These are phyloP conservation scores for Zaprionus inermis DNA, from an alignment of 1,140 invertebrate species.

Conservation along the genomic window DNA sequence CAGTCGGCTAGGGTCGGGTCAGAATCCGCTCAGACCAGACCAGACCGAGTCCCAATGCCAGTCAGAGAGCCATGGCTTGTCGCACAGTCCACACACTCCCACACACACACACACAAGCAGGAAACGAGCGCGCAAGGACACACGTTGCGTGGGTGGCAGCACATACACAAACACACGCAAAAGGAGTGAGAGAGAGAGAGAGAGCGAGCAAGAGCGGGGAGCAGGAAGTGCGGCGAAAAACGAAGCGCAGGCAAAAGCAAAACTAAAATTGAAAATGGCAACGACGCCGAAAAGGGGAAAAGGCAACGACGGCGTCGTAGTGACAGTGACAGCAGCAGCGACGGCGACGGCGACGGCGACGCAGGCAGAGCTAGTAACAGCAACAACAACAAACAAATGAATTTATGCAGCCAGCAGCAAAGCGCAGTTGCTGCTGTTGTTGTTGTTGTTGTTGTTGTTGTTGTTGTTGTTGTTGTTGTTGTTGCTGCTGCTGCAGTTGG, in stretches of 20 bases:
- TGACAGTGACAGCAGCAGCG: slow-evolving; percentile 54
- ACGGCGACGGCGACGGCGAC: slow-evolving; percentile 41
- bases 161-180: neutral
- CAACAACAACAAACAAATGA: slow-evolving; percentile 67
- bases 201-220: slow-evolving; percentile 22
- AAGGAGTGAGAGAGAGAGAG: slow-evolving; percentile 6
- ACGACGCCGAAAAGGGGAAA: slow-evolving; percentile 51
- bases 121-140: slow-evolving; percentile 76
- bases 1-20: slow-evolving; percentile 19
- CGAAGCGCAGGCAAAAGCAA: slow-evolving; percentile 63
- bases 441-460: slow-evolving; percentile 31
- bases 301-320: slow-evolving; percentile 25
- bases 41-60: slow-evolving; percentile 34
- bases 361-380: slow-evolving; percentile 60
- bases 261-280: slow-evolving; percentile 81
- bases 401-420: slow-evolving; percentile 68
- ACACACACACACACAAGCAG: slow-evolving; percentile 47
- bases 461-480: slow-evolving; percentile 26
- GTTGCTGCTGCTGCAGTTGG: slow-evolving; percentile 32
- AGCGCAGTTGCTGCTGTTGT: slow-evolving; percentile 27
- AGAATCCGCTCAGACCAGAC: slow-evolving; percentile 32
- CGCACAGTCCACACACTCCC: slow-evolving; percentile 34
- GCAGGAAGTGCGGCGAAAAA: slow-evolving; percentile 23
- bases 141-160: slow-evolving; percentile 60
- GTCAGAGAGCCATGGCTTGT: slow-evolving; percentile 27